phyloP scores from a whole-genome alignment of 2,113 vertebrate species.

The Calidris pugnax region DNA sequence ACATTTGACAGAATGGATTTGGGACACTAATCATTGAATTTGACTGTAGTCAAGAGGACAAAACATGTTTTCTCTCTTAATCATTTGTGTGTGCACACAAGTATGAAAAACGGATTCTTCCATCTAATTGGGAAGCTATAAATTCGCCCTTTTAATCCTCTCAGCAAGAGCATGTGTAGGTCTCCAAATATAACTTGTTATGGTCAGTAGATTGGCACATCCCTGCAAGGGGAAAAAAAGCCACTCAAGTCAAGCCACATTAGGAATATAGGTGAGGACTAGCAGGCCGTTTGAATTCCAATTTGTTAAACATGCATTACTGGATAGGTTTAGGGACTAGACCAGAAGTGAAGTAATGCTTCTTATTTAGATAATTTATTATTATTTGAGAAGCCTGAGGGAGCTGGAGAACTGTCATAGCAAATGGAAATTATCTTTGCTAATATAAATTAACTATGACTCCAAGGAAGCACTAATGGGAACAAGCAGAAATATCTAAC shows the following conservation, averaged over 20 bases:
- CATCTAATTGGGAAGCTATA: constrained; percentile 23
- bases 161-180: neutral
- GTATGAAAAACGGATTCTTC: constrained; percentile 22
- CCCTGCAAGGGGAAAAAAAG: neutral
- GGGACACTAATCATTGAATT: neutral
- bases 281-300: neutral
- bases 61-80: neutral
- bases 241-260: neutral
- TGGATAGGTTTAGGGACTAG: neutral
- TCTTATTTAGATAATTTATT: constrained; percentile 47
- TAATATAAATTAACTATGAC: constrained; percentile 64
- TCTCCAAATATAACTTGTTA: constrained; percentile 47
- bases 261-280: neutral
- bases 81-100: neutral
- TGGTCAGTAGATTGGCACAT: constrained; percentile 16
- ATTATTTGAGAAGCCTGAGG: constrained; percentile 43
- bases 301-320: neutral
- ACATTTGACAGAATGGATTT: constrained; percentile 3
- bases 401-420: constrained; percentile 41
- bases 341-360: constrained; percentile 17
- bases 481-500: constrained; percentile 45
- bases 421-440: constrained; percentile 49
- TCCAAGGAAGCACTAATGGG: constrained; percentile 35
- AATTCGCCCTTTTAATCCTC: constrained; percentile 20
- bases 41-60: neutral